Conservation (phyloP, 2,888 invertebrate genomes). For the Odontocerum albicorne region DNA sequence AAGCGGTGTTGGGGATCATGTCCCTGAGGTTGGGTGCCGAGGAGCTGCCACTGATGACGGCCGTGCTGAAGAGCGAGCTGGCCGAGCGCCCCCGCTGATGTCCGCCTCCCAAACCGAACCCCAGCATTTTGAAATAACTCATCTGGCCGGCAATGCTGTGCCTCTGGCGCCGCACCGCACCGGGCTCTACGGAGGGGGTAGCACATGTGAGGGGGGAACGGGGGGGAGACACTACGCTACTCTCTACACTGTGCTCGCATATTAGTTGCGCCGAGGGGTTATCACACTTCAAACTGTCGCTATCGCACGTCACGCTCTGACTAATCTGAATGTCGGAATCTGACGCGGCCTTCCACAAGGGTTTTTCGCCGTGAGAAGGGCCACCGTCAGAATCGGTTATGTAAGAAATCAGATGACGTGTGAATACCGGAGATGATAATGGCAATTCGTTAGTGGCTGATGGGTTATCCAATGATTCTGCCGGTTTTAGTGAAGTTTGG, state of each 20-base stretch:
- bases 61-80: slow-evolving; percentile 92
- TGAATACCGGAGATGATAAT: slow-evolving; percentile 42
- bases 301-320: not conserved
- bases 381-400: not conserved
- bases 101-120: slow-evolving; percentile 65
- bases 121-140: slow-evolving; percentile 90
- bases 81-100: slow-evolving; percentile 65
- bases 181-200: slow-evolving; percentile 42
- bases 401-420: slow-evolving; percentile 5
- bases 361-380: slow-evolving; percentile 38
- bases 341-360: slow-evolving; percentile 19
- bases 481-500: slow-evolving; percentile 47
- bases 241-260: slow-evolving; percentile 30
- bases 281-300: slow-evolving; percentile 4
- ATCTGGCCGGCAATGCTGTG: slow-evolving; percentile 96
- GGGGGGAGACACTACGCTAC: slow-evolving; percentile 25
- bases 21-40: slow-evolving; percentile 89
- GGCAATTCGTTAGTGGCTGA: slow-evolving; percentile 50
- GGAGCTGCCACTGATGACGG: slow-evolving; percentile 93
- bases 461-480: slow-evolving; percentile 47
- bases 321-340: slow-evolving; percentile 24
- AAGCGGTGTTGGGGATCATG: slow-evolving; percentile 77
- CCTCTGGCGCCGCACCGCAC: slow-evolving; percentile 77
- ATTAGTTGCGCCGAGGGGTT: slow-evolving; percentile 25
- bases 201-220: slow-evolving; percentile 33